Evolutionary conservation across 2,797 vertebrate genomes (phyloP), one percentile per base, ranked within the genome.

Genomic region (Poliocrania exsul): DNA sequence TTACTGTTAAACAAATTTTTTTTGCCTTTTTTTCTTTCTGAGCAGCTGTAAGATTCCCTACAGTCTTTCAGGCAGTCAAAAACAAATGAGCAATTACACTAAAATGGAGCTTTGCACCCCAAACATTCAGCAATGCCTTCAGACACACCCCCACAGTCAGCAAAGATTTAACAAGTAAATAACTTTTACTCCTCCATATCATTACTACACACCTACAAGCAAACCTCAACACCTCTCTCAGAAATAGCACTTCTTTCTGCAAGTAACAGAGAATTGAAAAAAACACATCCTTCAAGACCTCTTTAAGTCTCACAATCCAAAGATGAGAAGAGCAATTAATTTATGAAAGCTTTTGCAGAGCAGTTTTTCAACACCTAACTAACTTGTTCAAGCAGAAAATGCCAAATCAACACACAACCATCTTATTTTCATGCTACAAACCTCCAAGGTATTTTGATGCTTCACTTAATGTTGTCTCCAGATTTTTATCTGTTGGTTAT

Each of bases 91-190:
- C 91, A 95, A 91, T 83, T 92, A 81, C 81, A 86, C 56, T 66
- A 70, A 92, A 95, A 92, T 47, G 75, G 62, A 91, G 54, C n/a
- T 73, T 91, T 86, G 62, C 75, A 92, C 75, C 85, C 61, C 72
- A 93, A 96, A 86, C 85, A 91, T 89, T 83, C 79, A 81, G 80
- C 85, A 86, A 37, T 90, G 87, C 75, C 85, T 95, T 93, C 92
- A 95, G 89, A 96, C 72, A 86, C 86, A 88, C 75, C 72, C 75
- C 79, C 80, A 6, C 65, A 95, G 82, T 35, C 90, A 95, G 72
- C 64, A 90, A 88, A 94, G 88, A 84, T 83, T 90, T 88, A 93
- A 84, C 84, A 92, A 96, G 81, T 88, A 92, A 94, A 81, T 90
- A 93, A 94, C 67, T 94, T 71, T 28, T 73, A 88, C 90, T 95